phyloP scores from a whole-genome alignment of 2,888 invertebrate species.

The Troilus luridus region DNA sequence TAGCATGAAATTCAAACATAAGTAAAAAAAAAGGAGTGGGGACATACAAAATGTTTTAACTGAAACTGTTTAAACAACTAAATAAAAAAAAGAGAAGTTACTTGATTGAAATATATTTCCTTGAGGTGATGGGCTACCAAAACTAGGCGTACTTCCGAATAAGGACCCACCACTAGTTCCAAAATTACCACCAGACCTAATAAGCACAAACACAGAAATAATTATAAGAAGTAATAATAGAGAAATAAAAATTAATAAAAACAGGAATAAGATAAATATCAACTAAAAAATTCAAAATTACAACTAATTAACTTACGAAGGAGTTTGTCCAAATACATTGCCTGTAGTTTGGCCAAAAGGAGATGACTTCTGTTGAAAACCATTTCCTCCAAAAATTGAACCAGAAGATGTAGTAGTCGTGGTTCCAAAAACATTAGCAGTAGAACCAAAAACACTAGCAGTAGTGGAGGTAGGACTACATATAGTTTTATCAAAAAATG shows the following conservation, averaged over 20 bases:
- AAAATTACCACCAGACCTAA: conserved; percentile 60
- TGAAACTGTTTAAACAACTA: background rate
- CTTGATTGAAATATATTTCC: conserved; percentile 62
- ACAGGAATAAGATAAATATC: background rate
- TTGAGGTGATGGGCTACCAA: conserved; percentile 59
- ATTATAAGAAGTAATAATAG: conserved; percentile 2
- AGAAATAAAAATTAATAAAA: background rate
- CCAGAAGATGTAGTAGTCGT: conserved; percentile 57
- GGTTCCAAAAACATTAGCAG: conserved; percentile 53
- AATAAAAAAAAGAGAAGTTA: background rate
- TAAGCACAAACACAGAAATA: background rate
- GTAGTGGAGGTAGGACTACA: conserved; percentile 59
- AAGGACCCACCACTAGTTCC: conserved; percentile 65
- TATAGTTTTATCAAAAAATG: conserved; percentile 59
- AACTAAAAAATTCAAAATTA: background rate
- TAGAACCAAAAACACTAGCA: conserved; percentile 51
- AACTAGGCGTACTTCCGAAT: conserved; percentile 63
- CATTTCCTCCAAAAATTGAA: conserved; percentile 53
- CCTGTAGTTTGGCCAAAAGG: conserved; percentile 51
- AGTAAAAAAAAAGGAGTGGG: too few relatives aligned
- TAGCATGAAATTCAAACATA: too few relatives aligned
- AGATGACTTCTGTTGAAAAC: conserved; percentile 48
- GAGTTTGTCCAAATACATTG: conserved; percentile 61
- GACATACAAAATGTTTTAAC: too few relatives aligned
- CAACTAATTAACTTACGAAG: conserved; percentile 56